These are phyloP conservation scores for Odontocolon sp. DNA, from an alignment of 2,888 invertebrate species.

Conservation along the genomic window DNA sequence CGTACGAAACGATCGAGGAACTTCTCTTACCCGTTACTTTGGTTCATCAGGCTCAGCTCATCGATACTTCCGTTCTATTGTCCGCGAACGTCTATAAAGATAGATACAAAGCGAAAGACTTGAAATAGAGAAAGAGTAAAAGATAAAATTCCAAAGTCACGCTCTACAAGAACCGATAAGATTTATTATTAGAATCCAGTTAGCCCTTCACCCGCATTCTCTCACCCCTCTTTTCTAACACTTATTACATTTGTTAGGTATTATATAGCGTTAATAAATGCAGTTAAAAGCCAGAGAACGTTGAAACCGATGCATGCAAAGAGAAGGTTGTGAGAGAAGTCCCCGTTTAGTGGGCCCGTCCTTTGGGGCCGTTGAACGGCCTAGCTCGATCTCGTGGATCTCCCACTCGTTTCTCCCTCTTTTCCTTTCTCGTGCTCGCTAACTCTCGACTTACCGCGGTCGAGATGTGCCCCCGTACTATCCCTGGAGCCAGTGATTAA, in stretches of 20 bases:
- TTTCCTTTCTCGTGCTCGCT: slow-evolving; percentile 44
- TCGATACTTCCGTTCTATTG: slow-evolving; percentile 30
- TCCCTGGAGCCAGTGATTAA: slow-evolving; percentile 63
- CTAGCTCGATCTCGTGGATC: slow-evolving; percentile 58
- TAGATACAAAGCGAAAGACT: slow-evolving; percentile 19
- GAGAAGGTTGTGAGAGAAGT: slow-evolving; percentile 51
- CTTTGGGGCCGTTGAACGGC: slow-evolving; percentile 62
- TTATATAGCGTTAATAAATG: slow-evolving; percentile 38
- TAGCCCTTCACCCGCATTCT: slow-evolving; percentile 52
- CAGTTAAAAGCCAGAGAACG: slow-evolving; percentile 28
- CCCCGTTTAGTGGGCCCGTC: slow-evolving; percentile 50
- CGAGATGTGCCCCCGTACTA: slow-evolving; percentile 21
- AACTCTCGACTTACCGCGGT: neutral
- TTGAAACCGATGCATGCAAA: slow-evolving; percentile 23
- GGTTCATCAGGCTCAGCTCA: slow-evolving; percentile 16
- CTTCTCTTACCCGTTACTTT: neutral
- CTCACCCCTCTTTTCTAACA: slow-evolving; percentile 20
- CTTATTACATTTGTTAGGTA: slow-evolving; percentile 54
- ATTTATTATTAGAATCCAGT: slow-evolving; percentile 34
- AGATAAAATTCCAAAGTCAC: slow-evolving; percentile 41
- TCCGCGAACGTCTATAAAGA: slow-evolving; percentile 11
- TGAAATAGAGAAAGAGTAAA: slow-evolving; percentile 9
- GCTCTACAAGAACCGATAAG: slow-evolving; percentile 40
- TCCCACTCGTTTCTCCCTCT: slow-evolving; percentile 37
- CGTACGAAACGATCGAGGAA: neutral